A percentile compares a stretch with the other conserved stretches of the same genome.
phyloP scores from a whole-genome alignment of 2,888 invertebrate genomes.

The Eupithecia subumbrata region DNA sequence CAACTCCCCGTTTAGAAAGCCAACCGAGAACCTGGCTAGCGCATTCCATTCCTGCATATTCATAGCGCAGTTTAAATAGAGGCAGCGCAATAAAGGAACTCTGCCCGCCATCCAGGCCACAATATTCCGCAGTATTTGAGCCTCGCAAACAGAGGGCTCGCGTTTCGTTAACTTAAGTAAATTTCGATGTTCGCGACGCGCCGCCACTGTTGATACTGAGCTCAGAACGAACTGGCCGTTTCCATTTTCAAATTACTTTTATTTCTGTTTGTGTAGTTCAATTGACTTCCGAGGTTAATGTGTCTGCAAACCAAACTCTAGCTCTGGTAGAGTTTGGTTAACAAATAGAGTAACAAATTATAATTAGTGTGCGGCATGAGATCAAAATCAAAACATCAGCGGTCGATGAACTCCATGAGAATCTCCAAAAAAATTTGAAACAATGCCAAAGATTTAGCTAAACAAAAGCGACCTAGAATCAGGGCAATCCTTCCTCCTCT shows the following conservation, averaged over 20 bases:
- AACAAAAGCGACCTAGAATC: slow-evolving; percentile 63
- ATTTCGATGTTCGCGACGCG: slow-evolving; percentile 79
- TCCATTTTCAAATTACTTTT: slow-evolving; percentile 65
- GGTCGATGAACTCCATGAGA: slow-evolving; percentile 47
- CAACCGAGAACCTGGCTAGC: slow-evolving; percentile 49
- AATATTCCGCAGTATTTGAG: slow-evolving; percentile 71
- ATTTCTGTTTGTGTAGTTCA: slow-evolving; percentile 51
- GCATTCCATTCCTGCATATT: slow-evolving; percentile 68
- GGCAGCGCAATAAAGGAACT: slow-evolving; percentile 64
- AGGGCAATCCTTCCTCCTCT: slow-evolving; percentile 61
- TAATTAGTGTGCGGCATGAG: neutral
- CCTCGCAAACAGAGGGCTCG: slow-evolving; percentile 80
- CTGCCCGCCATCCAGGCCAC: slow-evolving; percentile 52
- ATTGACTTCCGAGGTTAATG: slow-evolving; percentile 39
- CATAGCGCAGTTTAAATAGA: slow-evolving; percentile 65
- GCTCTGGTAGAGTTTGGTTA: slow-evolving; percentile 9
- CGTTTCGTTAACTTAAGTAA: slow-evolving; percentile 83
- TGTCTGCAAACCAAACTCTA: slow-evolving; percentile 21
- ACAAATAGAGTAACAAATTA: neutral
- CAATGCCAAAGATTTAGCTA: slow-evolving; percentile 39
- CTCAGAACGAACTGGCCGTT: slow-evolving; percentile 51
- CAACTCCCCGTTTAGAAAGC: slow-evolving; percentile 51
- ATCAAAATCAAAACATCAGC: slow-evolving; percentile 6
- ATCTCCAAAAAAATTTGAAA: slow-evolving; percentile 51
- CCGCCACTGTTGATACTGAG: slow-evolving; percentile 69